Conservation (phyloP, 2,113 vertebrate genomes). For the Solea solea region DNA sequence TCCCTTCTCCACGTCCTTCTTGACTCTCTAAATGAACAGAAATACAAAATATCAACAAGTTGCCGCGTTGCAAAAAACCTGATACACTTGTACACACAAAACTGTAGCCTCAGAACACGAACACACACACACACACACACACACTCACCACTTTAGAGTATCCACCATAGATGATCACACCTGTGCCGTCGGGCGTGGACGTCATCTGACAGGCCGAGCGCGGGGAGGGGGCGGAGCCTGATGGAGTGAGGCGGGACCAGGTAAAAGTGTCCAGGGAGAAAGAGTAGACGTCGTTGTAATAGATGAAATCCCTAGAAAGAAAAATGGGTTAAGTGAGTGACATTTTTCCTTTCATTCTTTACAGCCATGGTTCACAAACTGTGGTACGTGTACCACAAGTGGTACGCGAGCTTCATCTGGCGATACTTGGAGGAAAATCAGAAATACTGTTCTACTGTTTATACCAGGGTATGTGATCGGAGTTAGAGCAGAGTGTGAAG, state of each 20-base stretch:
- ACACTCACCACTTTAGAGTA: constrained; percentile 92
- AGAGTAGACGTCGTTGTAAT: constrained; percentile 90
- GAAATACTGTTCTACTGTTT: too few species aligned
- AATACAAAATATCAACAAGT: not conserved
- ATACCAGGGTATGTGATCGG: too few species aligned
- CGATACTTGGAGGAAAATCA: too few species aligned
- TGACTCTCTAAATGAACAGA: constrained; percentile 84
- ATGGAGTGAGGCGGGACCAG: constrained; percentile 86
- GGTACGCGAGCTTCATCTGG: too few species aligned
- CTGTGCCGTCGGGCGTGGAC: constrained; percentile 81
- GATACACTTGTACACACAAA: not conserved
- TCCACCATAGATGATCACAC: constrained; percentile 90
- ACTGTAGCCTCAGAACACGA: not conserved
- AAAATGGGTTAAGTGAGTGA: not conserved
- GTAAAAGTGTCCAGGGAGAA: constrained; percentile 91
- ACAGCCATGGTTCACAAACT: too few species aligned
- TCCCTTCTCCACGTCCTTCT: constrained; percentile 95
- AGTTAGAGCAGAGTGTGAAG: too few species aligned
- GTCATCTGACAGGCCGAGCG: constrained; percentile 92
- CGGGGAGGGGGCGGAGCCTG: constrained; percentile 84
- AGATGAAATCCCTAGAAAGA: constrained; percentile 90
- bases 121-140: constrained; percentile 71
- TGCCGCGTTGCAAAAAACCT: too few species aligned
- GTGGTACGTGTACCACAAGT: too few species aligned
- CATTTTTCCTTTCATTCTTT: too few species aligned